phyloP scores from a whole-genome alignment of 2,888 invertebrate species.

The Diaprepes abbreviatus region DNA sequence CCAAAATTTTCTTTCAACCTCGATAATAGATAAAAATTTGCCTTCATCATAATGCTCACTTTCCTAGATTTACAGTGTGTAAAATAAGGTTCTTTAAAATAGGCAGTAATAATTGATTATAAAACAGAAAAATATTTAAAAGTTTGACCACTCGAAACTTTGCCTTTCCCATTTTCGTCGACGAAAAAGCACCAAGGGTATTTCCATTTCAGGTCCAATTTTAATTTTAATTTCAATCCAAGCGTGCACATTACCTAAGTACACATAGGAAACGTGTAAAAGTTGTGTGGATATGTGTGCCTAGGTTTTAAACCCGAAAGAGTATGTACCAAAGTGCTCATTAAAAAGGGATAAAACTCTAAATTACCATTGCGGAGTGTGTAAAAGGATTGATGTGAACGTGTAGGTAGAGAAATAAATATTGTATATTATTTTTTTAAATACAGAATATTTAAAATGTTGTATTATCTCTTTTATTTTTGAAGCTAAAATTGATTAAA shows the following conservation, averaged over 20 bases:
- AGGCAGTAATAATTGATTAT: too few species aligned
- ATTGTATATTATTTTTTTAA: too few species aligned
- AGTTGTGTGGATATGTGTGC: conserved; percentile 30
- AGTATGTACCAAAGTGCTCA: conserved; percentile 40
- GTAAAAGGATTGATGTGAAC: conserved; percentile 2
- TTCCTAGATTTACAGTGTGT: too few species aligned
- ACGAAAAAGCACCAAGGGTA: not conserved
- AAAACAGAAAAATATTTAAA: too few species aligned
- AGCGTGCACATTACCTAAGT: conserved; percentile 28
- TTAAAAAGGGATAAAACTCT: conserved; percentile 43
- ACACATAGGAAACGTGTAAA: conserved; percentile 35
- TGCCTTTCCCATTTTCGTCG: conserved; percentile 7
- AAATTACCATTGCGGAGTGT: conserved; percentile 32
- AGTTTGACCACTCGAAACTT: conserved; percentile 21
- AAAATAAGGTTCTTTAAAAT: too few species aligned
- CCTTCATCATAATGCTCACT: too few species aligned
- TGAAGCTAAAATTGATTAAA: too few species aligned
- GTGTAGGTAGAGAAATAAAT: too few species aligned
- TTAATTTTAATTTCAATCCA: conserved; percentile 36
- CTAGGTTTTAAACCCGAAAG: conserved; percentile 25
- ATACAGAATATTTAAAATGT: too few species aligned
- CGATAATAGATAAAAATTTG: too few species aligned
- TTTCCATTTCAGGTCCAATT: conserved; percentile 24
- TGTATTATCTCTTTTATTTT: too few species aligned
- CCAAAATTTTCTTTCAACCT: too few species aligned